Evolutionary conservation across 2,113 vertebrate genomes (phyloP), one percentile per base, ranked within the genome.

Genomic region (Xiphias gladius): DNA sequence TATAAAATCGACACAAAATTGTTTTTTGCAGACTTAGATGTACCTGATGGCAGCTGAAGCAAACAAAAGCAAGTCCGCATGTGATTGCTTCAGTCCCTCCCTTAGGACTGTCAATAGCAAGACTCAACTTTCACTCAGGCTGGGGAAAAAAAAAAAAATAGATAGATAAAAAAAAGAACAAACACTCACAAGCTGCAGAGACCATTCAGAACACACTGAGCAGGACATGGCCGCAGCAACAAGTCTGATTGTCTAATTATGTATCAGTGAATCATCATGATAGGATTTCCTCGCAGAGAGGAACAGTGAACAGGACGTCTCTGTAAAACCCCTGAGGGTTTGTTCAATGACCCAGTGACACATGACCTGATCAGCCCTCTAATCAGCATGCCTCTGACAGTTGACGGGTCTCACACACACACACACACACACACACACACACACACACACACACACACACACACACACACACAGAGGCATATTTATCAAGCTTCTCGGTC

Each of bases 301-400:
- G 68, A 73, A 52, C 20, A 55, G 58, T 37, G 46, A 76, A 88
- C 43, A 48, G 73, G 73, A 87, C 35, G 22, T 35, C 10, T 28
- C 35, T 79, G 43, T 37, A 26, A 86, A 77, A 66, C 39, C 67
- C 73, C 48, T 2, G 20, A 52, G 65, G 71, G 26, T 46, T 75
- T 67, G 55, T 74, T 37, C 61, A 76, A 6, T 46, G 74, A 81
- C 58, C 72, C 54, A 72, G 17, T 83, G 87, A 89, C 74, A 57
- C 22, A 74, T 43, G 65, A 84, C 79, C 70, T 70, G 30, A 80
- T 87, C 80, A 64, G 63, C 32, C 35, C 65, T 77, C n/a, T 75
- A 63, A 82, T 80, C 78, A 68, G 72, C 14, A 37, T 52, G 74
- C 50, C 84, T 72, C 43, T 50, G 76, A 79, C 79, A 79, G 50